Evolutionary conservation across 2,797 vertebrate genomes (phyloP), one percentile per base, ranked within the genome.

Genomic region (Sebastes itinus): DNA sequence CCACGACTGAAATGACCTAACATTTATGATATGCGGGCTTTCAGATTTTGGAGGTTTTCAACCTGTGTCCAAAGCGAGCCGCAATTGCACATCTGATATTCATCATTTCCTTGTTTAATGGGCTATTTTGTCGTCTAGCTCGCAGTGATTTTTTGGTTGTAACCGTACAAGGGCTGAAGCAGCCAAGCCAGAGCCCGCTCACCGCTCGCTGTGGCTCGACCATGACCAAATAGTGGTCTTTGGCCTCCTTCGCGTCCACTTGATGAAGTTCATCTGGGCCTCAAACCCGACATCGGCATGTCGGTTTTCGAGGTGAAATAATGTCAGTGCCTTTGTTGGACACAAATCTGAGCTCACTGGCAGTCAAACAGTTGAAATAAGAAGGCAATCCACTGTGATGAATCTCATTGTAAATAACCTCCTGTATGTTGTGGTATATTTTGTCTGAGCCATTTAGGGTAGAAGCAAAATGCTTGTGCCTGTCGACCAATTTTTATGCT

Each of bases 71-170:
- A 92, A 92, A 73, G 38, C 4, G 27, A 85, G 80, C 90, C 90
- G 60, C 88, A 91, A 85, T 78, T 84, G 73, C 85, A 92, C 92
- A 93, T 94, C 89, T 93, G 92, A 92, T 89, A 84, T 87, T 89
- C 87, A 89, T 93, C 84, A 86, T 86, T 89, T 90, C 68, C 88
- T 83, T 62, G 28, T 92, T 88, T 87, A 87, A 89, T 77, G 75
- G 77, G 64, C 70, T 87, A 68, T 90, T 90, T 90, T 84, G 88
- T 81, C 64, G 5, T 89, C 83, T 84, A 71, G 78, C 85, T 75
- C 9, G 12, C 72, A 78, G 88, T 49, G 71, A 91, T 90, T 88
- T 88, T 42, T 77, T 77, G 75, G 58, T 80, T 64, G 72, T 84
- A 86, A 83, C 83, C 35, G 42, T 85, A 80, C 71, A 23, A 74